Base-by-base conservation (phyloP, 2,113 vertebrate genomes). In the Vulpes lagopus region DNA sequence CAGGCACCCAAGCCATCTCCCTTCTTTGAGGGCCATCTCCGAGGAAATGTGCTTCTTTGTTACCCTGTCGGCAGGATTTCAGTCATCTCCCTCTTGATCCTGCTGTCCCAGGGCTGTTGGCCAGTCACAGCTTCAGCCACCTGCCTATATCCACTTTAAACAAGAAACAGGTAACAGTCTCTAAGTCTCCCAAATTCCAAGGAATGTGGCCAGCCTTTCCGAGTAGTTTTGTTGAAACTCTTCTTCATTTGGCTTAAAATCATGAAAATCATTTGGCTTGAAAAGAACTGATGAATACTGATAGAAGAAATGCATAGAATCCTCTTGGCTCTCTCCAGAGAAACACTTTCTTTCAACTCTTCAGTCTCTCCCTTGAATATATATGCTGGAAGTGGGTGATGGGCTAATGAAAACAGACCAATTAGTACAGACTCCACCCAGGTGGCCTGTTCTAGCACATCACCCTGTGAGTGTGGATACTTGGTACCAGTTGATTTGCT, bases 171-270 rank as follows among this genome's bases (percentile, higher is more conserved):
- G 53, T 51, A 62, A 38, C 20, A 59, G 20, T 74, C 38, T 84
- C 17, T 43, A 5, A 89, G 9, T 76, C 20, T 73, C 23, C 22
- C 64, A 59, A 27, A 65, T 83, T 51, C 57, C 1, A 5, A 84
- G 23, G 15, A 62, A 93, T 35, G 14, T 71, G 51, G 8, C 19
- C 51, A 91, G 38, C 2, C n/a, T 86, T 94, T 90, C 67, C 64
- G 30, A 60, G 43, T 49, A 83, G 20, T 65, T 95, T 94, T 88
- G 35, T 87, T 87, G 35, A 55, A 91, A 60, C 5, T 5, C 5
- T 49, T 32, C 43, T 91, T 92, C 55, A 20, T 59, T 89, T 81
- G 27, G 19, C 20, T 89, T 91, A 51, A 96, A 79, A 86, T 83
- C 32, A 30, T 9, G 27, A 30, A 76, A 76, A 76, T 17, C 43